Evolutionary conservation across 2,888 invertebrate species (phyloP).

Genomic region (Epirrhoe alternata): DNA sequence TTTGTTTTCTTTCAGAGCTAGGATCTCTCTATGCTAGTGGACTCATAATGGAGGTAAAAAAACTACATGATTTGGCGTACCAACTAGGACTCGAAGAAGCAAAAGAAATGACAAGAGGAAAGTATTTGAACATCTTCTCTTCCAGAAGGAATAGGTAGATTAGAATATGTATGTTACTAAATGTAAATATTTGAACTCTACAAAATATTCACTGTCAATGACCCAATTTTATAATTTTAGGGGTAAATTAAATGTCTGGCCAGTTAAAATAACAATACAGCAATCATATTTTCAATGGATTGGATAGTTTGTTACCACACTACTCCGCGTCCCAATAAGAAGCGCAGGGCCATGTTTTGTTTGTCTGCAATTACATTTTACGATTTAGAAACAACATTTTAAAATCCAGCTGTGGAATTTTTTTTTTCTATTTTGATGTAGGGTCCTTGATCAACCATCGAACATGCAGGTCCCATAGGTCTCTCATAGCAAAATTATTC

Average conservation of each 20-base stretch:
- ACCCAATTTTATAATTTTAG: neutral
- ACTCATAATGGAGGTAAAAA: slow-evolving; percentile 96
- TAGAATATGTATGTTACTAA: neutral
- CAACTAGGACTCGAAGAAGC: slow-evolving; percentile 97
- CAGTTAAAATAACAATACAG: neutral
- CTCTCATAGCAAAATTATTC: too few relatives aligned
- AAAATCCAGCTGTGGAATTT: too few relatives aligned
- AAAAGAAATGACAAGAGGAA: slow-evolving; percentile 98
- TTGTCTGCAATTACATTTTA: too few relatives aligned
- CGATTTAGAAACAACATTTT: too few relatives aligned
- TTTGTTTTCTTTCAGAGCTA: slow-evolving; percentile 84
- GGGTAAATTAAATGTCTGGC: neutral
- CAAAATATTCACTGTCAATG: neutral
- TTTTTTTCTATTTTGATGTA: too few relatives aligned
- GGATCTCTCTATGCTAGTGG: slow-evolving; percentile 91
- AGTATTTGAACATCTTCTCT: slow-evolving; percentile 94
- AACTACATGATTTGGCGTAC: slow-evolving; percentile 97
- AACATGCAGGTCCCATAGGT: too few relatives aligned
- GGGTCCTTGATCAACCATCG: too few relatives aligned
- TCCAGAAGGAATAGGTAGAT: slow-evolving; percentile 66
- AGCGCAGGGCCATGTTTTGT: too few relatives aligned
- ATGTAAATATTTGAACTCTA: neutral
- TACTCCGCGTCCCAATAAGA: too few relatives aligned
- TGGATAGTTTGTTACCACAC: too few relatives aligned
- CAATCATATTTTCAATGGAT: neutral